These are phyloP conservation scores for Cloeon dipterum DNA, from an alignment of 2,888 invertebrate species.

Conservation along the genomic window DNA sequence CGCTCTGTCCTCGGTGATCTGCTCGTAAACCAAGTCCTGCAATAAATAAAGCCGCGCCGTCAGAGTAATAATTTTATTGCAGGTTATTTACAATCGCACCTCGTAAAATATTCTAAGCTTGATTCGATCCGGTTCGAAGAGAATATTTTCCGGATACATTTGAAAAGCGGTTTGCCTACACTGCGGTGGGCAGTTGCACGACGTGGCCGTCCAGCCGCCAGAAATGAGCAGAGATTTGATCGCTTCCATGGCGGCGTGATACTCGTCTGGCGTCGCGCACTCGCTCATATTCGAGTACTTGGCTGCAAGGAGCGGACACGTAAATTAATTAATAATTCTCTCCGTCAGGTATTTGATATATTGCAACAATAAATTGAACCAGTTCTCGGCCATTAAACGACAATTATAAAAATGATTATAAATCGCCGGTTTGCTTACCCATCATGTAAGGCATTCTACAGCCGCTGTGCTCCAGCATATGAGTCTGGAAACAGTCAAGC, in stretches of 20 bases:
- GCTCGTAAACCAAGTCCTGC: neutral
- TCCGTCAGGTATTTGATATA: no score
- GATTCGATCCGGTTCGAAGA: neutral
- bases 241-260: constrained; percentile 4
- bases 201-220: constrained; percentile 8
- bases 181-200: constrained; percentile 8
- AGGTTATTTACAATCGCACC: neutral
- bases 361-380: no score
- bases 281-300: neutral
- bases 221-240: constrained; percentile 8
- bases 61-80: no score
- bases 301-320: no score
- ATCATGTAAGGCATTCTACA: constrained; percentile 9
- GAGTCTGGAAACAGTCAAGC: constrained; percentile 5
- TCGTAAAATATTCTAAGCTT: neutral
- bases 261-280: constrained; percentile 8
- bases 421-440: constrained; percentile 5
- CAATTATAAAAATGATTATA: no score
- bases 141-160: constrained; percentile 7
- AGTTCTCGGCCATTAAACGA: no score
- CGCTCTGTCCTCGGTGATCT: neutral
- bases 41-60: no score
- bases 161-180: constrained; percentile 9
- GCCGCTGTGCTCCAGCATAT: constrained; percentile 3
- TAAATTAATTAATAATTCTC: no score